Base-by-base conservation (phyloP, 2,888 invertebrate genomes). In the Hydrotaea cyrtoneurina region DNA sequence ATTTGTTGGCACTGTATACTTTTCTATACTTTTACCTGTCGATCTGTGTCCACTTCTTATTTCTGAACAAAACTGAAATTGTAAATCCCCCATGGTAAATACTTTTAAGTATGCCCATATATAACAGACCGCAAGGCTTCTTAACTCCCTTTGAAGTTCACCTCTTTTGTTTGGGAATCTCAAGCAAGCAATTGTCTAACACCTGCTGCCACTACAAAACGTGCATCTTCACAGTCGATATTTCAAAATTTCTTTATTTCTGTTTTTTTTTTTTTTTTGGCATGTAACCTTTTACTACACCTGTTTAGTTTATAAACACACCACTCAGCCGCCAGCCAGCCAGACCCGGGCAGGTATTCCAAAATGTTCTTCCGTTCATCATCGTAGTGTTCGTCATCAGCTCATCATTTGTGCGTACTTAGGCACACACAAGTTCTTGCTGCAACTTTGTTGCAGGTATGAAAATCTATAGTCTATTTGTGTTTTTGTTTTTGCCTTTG, bases 61-160 rank as follows among this genome's bases (percentile, higher is more conserved):
- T 31, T 31, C 17, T 26, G n/a, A 17, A n/a, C 59, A 11, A 31
- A 36, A 64, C 17, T 5, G 4, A 36, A 64, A 64, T 31, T 36
- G 1, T 36, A 23, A 59, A 64, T 64, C n/a, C 19, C 13, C 17
- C n/a, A n/a, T 10, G n/a, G 39, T 66, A 66, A 66, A 66, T 43
- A 43, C 36, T n/a, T 39, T 31, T 17, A 11, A 39, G 36, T 36
- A 19, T 64, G 7, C 7, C 66, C 66, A 26, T 66, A 39, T 13
- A 59, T 59, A 17, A 43, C 59, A 59, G 23, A 59, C 8, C 11
- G 39, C 8, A 1, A 8, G 26, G 59, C 23, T 43, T 66, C 19
- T 36, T 17, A 39, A 66, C 26, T 59, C 43, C 66, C 43, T 66
- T 66, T 66, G 66, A 66, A 66, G 66, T 66, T 43, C n/a, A n/a